phyloP scores from a whole-genome alignment of 30 jellyfish, hydroid and myxozoan genomes.

The Aurelia coerulea region DNA sequence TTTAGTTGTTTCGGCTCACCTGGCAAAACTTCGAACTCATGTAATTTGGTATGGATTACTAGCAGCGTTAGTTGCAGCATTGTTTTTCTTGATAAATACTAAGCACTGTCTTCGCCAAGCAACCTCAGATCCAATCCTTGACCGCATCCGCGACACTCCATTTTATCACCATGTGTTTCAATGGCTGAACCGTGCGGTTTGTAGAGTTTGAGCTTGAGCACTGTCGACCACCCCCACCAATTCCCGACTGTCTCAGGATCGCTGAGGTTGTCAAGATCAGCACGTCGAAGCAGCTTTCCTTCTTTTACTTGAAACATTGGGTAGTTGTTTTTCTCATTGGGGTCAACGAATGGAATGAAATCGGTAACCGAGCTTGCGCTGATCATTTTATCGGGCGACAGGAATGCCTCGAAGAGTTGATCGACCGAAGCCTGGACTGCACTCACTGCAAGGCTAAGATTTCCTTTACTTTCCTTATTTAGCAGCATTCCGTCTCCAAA shows the following conservation, averaged over 20 bases:
- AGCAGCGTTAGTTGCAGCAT: too few relatives aligned
- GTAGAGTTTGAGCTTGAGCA: too few relatives aligned
- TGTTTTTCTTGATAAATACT: too few relatives aligned
- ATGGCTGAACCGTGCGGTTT: too few relatives aligned
- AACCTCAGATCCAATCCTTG: too few relatives aligned
- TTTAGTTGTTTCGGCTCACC: too few relatives aligned
- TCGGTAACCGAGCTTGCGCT: constrained; percentile 3
- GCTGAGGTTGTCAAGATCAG: constrained; percentile 13
- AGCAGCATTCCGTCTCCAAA: constrained; percentile 31
- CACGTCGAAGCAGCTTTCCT: not conserved
- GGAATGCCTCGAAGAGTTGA: not conserved
- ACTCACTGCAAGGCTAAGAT: not conserved
- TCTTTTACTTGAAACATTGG: constrained; percentile 9
- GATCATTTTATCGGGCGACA: not conserved
- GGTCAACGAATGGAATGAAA: constrained; percentile 10
- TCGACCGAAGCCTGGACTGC: constrained; percentile 28
- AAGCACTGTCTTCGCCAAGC: too few relatives aligned
- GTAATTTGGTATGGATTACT: too few relatives aligned
- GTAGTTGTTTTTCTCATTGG: not conserved
- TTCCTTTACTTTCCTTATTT: not conserved
- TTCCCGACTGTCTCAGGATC: not conserved
- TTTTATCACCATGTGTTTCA: too few relatives aligned
- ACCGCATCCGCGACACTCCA: too few relatives aligned
- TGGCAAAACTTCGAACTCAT: too few relatives aligned
- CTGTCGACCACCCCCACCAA: too few relatives aligned